phyloP scores from a whole-genome alignment of 2,797 vertebrate species.

The Hippocampus kuda region DNA sequence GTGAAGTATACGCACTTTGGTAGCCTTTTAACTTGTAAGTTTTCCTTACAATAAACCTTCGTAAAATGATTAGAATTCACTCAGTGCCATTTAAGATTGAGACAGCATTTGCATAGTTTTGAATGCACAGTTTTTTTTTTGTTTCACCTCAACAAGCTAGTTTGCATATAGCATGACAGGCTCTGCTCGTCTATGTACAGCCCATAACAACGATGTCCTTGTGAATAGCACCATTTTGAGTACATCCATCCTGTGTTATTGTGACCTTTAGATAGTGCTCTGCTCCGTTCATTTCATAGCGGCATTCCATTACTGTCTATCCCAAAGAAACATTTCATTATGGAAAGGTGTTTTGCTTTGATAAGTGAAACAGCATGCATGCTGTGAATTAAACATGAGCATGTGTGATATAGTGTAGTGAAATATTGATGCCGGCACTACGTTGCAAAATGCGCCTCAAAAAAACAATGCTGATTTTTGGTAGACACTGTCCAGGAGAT shows the following conservation, averaged over 20 bases:
- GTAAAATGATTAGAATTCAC: neutral
- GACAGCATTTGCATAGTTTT: neutral
- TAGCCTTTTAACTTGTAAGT: neutral
- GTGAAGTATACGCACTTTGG: neutral
- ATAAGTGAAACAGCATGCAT: slow-evolving; percentile 56
- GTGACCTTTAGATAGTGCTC: slow-evolving; percentile 64
- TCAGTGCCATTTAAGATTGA: neutral
- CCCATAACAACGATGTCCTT: slow-evolving; percentile 25
- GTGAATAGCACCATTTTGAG: slow-evolving; percentile 25
- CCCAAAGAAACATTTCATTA: slow-evolving; percentile 53
- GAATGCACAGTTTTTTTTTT: neutral
- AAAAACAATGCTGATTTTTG: neutral
- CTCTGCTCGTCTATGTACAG: slow-evolving; percentile 17
- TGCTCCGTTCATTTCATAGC: slow-evolving; percentile 34
- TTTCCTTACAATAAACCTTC: neutral
- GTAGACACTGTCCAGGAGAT: neutral
- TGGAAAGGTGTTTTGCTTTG: slow-evolving; percentile 69
- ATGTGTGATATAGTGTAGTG: slow-evolving; percentile 41
- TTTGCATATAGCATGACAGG: neutral
- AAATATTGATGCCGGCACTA: slow-evolving; percentile 15
- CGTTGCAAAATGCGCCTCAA: neutral
- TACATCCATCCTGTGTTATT: slow-evolving; percentile 32
- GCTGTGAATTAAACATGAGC: slow-evolving; percentile 50
- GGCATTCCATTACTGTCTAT: slow-evolving; percentile 58
- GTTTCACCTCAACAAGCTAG: neutral